These are phyloP conservation scores for Oeneis ivallda DNA, from an alignment of 2,888 invertebrate genomes.

Conservation along the genomic window DNA sequence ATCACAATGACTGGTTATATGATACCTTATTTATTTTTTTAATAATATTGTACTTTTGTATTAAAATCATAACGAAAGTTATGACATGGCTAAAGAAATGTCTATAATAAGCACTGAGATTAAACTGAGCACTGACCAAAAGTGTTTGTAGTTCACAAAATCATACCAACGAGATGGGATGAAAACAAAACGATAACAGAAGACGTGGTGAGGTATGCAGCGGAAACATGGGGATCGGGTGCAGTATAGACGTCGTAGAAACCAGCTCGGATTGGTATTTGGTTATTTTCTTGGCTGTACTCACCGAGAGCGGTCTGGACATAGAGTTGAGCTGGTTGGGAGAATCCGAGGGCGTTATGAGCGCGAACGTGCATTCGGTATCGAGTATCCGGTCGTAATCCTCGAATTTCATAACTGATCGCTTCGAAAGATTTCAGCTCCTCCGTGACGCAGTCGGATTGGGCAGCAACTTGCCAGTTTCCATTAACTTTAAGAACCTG, in stretches of 20 bases:
- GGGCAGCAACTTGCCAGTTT: slow-evolving; percentile 82
- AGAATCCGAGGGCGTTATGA: slow-evolving; percentile 92
- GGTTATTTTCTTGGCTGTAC: slow-evolving; percentile 80
- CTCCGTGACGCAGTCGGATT: slow-evolving; percentile 81
- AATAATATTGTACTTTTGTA: slow-evolving; percentile 22
- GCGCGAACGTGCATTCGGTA: slow-evolving; percentile 93
- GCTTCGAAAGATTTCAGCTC: slow-evolving; percentile 84
- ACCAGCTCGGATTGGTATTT: slow-evolving; percentile 71
- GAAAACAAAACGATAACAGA: slow-evolving; percentile 60
- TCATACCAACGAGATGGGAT: slow-evolving; percentile 59
- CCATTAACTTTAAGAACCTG: slow-evolving; percentile 86
- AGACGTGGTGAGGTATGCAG: slow-evolving; percentile 56
- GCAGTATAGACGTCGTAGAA: slow-evolving; percentile 78
- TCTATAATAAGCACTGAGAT: slow-evolving; percentile 47
- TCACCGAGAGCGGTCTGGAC: slow-evolving; percentile 95
- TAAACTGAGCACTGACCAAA: slow-evolving; percentile 38
- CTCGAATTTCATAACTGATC: slow-evolving; percentile 85
- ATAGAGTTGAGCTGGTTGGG: slow-evolving; percentile 88
- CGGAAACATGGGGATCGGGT: slow-evolving; percentile 60
- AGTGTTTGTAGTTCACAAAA: slow-evolving; percentile 57
- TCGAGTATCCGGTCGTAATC: slow-evolving; percentile 88
- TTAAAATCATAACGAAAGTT: slow-evolving; percentile 24
- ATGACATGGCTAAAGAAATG: slow-evolving; percentile 45
- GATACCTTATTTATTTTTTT: neutral
- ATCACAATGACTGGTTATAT: slow-evolving; percentile 30